Conservation (phyloP, 2,113 vertebrate genomes). For the Genyomyrus donnyi region DNA sequence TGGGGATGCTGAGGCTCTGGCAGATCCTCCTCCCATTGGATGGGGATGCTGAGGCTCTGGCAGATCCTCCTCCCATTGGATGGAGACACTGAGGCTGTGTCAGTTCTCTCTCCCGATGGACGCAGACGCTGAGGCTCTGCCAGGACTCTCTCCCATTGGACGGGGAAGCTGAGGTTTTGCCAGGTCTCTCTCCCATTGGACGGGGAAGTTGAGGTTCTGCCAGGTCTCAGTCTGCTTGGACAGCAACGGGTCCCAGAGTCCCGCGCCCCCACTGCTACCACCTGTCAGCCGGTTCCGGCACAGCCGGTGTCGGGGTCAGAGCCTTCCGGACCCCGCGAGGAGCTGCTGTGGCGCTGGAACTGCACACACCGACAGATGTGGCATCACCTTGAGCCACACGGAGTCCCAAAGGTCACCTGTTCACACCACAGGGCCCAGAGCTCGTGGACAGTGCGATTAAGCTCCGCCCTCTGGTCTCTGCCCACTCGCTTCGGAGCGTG, state of each 20-base stretch:
- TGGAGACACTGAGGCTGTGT: not conserved
- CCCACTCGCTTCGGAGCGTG: not conserved
- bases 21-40: not conserved
- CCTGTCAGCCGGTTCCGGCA: not conserved
- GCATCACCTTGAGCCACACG: not conserved
- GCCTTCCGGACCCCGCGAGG: not conserved
- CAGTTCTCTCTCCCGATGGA: constrained; percentile 13
- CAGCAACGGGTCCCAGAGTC: not conserved
- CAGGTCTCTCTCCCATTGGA: not conserved
- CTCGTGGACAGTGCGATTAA: not conserved
- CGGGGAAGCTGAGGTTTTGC: constrained; percentile 13
- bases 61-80: not conserved
- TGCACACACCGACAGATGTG: not conserved
- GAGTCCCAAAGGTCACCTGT: not conserved
- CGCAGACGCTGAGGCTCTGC: constrained; percentile 12
- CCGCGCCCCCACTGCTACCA: not conserved
- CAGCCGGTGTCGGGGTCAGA: not conserved
- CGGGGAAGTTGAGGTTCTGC: not conserved
- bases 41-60: not conserved
- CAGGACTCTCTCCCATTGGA: constrained; percentile 16
- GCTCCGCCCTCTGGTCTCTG: not conserved
- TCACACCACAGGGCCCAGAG: not conserved
- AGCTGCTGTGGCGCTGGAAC: not conserved
- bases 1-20: not conserved
- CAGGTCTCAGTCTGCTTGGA: not conserved